A percentile compares a stretch with the other conserved stretches of the same genome.
phyloP scores from a whole-genome alignment of 2,113 vertebrate genomes.

The Syngnathoides biaculeatus region DNA sequence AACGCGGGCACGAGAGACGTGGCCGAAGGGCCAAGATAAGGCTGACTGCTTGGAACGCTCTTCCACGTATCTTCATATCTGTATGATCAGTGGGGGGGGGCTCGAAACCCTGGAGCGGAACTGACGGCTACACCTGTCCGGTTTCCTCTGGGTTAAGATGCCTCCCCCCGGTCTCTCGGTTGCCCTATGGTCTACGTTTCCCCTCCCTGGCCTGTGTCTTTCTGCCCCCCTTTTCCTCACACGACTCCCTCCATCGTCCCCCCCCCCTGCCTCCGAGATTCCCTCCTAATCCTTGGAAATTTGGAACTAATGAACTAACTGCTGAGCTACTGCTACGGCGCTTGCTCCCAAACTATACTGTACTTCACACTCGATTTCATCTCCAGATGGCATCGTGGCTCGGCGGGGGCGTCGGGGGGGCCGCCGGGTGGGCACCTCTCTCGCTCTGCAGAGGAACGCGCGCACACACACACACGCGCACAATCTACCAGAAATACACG shows the following conservation, averaged over 20 bases:
- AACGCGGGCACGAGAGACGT: constrained; percentile 47
- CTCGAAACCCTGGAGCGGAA: constrained; percentile 64
- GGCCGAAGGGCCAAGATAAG: constrained; percentile 64
- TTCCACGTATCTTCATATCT: constrained; percentile 77
- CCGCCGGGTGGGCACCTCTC: constrained; percentile 76
- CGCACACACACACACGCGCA: constrained; percentile 26
- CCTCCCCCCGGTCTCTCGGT: constrained; percentile 61
- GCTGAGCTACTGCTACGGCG: constrained; percentile 95
- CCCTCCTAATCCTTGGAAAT: constrained; percentile 92
- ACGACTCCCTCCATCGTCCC: constrained; percentile 59
- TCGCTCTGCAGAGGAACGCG: constrained; percentile 44
- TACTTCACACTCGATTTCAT: constrained; percentile 99
- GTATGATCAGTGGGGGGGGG: constrained; percentile 70
- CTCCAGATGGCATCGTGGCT: constrained; percentile 97
- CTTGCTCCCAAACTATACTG: constrained; percentile 99
- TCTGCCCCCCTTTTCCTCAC: constrained; percentile 71
- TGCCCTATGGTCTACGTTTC: constrained; percentile 68
- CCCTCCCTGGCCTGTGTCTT: constrained; percentile 68
- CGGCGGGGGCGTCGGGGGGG: constrained; percentile 83
- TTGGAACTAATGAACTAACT: constrained; percentile 99
- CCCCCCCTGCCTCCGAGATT: constrained; percentile 79
- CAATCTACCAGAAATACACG: constrained; percentile 8
- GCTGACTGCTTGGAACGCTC: constrained; percentile 71
- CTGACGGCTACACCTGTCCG: constrained; percentile 75
- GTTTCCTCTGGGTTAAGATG: constrained; percentile 67